Evolutionary conservation across 2,113 vertebrate genomes (phyloP), one percentile per base, ranked within the genome.

Genomic region (Typhlomys cinereus): DNA sequence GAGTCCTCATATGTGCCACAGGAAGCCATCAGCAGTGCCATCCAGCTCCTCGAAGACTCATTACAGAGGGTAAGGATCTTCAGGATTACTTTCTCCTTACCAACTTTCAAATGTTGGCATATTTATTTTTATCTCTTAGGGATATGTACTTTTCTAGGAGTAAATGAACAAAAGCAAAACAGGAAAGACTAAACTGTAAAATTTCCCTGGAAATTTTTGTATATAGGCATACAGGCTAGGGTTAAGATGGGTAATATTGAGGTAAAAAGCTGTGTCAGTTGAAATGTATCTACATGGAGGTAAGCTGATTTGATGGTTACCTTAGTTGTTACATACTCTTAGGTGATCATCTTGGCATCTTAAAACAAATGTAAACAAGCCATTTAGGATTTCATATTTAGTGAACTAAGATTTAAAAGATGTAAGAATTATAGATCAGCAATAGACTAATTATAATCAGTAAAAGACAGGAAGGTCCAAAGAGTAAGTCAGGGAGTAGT

Each of bases 11-110:
- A 99, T 0, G 99, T 99, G 95, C 99, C 99, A 29, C 99, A 99
- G 97, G 99, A 99, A 98, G 99, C 99, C 95, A 99, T 99, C 95
- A 99, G 99, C 97, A 99, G 98, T 97, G 99, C 99, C 98, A 99
- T 99, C 96, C 99, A 99, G 97, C 99, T 98, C 94, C 97, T 99
- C 92, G 99, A 99, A 97, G 99, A 99, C 96, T 98, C 99, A 0
- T 88, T 99, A 97, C 99, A 99, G 94, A 98, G 99, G 98, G 99
- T 99, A 94, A 98, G 99, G 76, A 1, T 59, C 46, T 61, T 91
- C 17, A 84, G 80, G 50, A 48, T 81, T 29, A 50, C 21, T 92
- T 11, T n/a, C 15, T 81, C 39, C 25, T 91, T 76, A 88, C 34
- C 62, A 70, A 80, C 75, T 91, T 93, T 34, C 34, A 90, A 11